Percentiles rank a stretch among this genome's conserved stretches.
phyloP scores from a whole-genome alignment of 2,888 invertebrate species.

The Melieria picta region DNA sequence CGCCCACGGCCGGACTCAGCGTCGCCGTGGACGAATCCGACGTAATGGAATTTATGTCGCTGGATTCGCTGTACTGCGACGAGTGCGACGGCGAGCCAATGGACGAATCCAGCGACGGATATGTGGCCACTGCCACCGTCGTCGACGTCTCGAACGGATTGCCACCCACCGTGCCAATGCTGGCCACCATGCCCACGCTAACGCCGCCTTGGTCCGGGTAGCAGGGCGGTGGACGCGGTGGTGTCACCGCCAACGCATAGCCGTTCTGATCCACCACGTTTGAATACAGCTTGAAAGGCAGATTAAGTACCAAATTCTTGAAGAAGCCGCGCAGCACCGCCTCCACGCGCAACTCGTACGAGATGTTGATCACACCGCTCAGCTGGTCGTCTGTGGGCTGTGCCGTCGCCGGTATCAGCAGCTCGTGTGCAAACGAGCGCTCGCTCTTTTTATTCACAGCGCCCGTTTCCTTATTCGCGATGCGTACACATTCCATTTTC shows the following conservation, averaged over 20 bases:
- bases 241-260: constrained; percentile 33
- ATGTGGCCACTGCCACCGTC: constrained; percentile 41
- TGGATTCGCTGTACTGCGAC: constrained; percentile 59
- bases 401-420: constrained; percentile 60
- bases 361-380: constrained; percentile 59
- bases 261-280: constrained; percentile 41
- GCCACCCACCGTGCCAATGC: constrained; percentile 36
- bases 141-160: constrained; percentile 58
- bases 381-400: constrained; percentile 58
- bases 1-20: constrained; percentile 59
- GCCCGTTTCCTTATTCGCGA: constrained; percentile 64
- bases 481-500: constrained; percentile 58
- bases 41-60: constrained; percentile 61
- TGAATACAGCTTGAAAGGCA: constrained; percentile 61
- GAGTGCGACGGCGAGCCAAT: constrained; percentile 62
- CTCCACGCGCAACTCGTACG: constrained; percentile 63
- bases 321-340: constrained; percentile 63
- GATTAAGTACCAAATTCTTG: constrained; percentile 61
- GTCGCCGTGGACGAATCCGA: constrained; percentile 61
- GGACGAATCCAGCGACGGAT: constrained; percentile 53
- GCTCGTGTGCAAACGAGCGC: constrained; percentile 63
- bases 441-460: constrained; percentile 64
- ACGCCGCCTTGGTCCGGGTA: constrained; percentile 14
- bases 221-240: constrained; percentile 46
- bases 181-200: constrained; percentile 21